Evolutionary conservation across 2,113 vertebrate genomes (phyloP).

Genomic region (Cervus canadensis): DNA sequence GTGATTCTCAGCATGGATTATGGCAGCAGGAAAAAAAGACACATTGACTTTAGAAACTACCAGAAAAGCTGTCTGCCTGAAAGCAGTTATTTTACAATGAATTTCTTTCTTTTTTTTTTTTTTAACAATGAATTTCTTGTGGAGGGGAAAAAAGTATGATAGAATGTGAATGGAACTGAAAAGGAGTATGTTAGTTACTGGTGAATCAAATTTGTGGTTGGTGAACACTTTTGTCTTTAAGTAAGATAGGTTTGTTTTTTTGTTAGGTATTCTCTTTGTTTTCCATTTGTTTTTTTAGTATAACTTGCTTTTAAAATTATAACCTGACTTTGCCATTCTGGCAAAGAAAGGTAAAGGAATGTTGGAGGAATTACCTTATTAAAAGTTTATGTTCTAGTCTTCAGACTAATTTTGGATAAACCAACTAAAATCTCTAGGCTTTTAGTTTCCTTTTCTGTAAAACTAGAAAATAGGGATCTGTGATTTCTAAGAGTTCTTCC

Average conservation of each 20-base stretch:
- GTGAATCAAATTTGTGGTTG: background rate
- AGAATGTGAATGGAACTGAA: background rate
- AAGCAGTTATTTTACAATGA: background rate
- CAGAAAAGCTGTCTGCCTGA: background rate
- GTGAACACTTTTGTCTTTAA: background rate
- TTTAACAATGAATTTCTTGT: background rate
- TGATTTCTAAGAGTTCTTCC: background rate
- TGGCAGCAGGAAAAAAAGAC: background rate
- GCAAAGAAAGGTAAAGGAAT: background rate
- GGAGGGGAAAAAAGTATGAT: background rate
- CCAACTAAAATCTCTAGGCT: background rate
- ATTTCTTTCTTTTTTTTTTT: background rate
- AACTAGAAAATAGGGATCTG: background rate
- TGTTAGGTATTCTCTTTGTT: background rate
- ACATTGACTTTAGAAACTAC: background rate
- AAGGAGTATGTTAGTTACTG: background rate
- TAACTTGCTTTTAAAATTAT: constrained; percentile 41
- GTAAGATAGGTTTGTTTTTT: background rate
- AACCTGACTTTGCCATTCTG: background rate
- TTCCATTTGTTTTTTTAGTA: background rate
- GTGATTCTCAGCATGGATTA: background rate
- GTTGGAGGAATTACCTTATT: background rate
- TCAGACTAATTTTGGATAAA: background rate
- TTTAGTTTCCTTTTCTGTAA: background rate
- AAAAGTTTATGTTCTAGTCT: background rate